Evolutionary conservation across 2,888 invertebrate species (phyloP).

Genomic region (Diplazon laetatorius): DNA sequence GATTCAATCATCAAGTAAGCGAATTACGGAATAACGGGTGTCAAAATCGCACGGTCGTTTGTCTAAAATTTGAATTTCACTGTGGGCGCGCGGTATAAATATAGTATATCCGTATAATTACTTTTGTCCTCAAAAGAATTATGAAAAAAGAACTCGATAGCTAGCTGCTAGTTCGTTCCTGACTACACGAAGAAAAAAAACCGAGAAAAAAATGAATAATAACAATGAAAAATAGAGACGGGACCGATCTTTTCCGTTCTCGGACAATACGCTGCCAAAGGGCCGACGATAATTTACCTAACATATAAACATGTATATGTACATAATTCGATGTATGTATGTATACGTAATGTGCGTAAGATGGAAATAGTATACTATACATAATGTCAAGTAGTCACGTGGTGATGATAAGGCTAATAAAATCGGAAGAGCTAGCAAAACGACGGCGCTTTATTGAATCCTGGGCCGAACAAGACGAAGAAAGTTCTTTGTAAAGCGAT

Average conservation of each 20-base stretch:
- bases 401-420: constrained; percentile 73
- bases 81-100: constrained; percentile 64
- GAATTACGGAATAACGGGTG: constrained; percentile 1
- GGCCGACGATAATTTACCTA: constrained; percentile 72
- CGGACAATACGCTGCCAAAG: constrained; percentile 76
- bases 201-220: neutral
- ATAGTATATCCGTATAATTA: constrained; percentile 56
- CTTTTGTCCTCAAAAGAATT: constrained; percentile 62
- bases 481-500: neutral
- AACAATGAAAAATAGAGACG: constrained; percentile 48
- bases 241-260: constrained; percentile 30
- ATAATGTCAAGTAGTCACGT: constrained; percentile 73
- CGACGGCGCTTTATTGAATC: constrained; percentile 74
- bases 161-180: constrained; percentile 73
- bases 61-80: constrained; percentile 68
- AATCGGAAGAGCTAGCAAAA: constrained; percentile 70
- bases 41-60: constrained; percentile 43
- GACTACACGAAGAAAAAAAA: constrained; percentile 64
- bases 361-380: constrained; percentile 69
- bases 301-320: constrained; percentile 58
- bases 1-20: constrained; percentile 18
- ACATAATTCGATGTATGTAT: constrained; percentile 64
- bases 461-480: constrained; percentile 49
- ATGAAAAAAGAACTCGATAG: constrained; percentile 58
- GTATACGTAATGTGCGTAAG: constrained; percentile 63